Conservation (phyloP, 2,113 vertebrate species). For the Orthonyx spaldingii region DNA sequence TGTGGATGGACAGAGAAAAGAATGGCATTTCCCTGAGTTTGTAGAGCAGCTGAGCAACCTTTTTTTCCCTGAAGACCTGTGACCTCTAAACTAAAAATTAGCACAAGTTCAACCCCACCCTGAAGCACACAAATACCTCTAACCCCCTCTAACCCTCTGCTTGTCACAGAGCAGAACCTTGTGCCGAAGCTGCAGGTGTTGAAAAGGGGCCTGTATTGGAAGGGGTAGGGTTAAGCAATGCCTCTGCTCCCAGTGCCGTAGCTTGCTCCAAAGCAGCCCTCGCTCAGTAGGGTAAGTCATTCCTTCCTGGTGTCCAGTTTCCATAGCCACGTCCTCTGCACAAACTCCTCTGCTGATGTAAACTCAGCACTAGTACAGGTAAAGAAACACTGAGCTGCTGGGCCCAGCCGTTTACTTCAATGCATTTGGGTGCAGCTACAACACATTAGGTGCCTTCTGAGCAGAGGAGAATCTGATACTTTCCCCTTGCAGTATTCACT, state of each 20-base stretch:
- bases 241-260: fast-evolving
- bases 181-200: background rate
- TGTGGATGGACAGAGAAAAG: background rate
- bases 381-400: background rate
- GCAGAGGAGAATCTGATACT: fast-evolving
- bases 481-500: background rate
- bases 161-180: background rate
- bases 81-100: background rate
- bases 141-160: background rate
- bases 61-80: background rate
- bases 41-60: background rate
- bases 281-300: background rate
- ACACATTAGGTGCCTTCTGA: background rate
- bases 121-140: background rate
- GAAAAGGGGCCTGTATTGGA: background rate
- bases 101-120: background rate
- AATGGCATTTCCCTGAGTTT: background rate
- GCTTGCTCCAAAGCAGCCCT: background rate
- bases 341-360: background rate
- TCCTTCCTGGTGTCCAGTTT: background rate
- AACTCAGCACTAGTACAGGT: background rate
- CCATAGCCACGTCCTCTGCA: background rate
- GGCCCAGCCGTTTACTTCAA: fast-evolving
- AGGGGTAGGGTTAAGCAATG: background rate
- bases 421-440: background rate